Percentiles rank a stretch among this genome's conserved stretches.
Evolutionary conservation across 2,797 vertebrate genomes (phyloP).

Genomic region (Gorsachius magnificus): DNA sequence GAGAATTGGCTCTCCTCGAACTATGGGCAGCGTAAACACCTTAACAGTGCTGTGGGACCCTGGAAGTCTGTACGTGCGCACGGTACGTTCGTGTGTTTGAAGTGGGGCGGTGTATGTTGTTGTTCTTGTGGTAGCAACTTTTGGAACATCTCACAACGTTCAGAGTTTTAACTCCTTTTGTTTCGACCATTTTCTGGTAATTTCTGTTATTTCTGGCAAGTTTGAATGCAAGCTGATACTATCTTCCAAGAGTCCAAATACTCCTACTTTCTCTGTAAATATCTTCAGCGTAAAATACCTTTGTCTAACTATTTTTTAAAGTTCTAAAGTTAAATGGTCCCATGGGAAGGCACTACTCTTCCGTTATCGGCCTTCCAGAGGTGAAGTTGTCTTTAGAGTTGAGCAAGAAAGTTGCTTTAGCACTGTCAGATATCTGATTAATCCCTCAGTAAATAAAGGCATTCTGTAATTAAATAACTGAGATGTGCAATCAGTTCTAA

Average conservation of each 20-base stretch:
- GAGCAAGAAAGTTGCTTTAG: neutral
- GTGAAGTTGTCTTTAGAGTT: neutral
- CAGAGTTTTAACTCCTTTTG: neutral
- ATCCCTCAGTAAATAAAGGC: conserved; percentile 41
- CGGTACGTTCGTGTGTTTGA: accelerated
- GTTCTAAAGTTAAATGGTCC: neutral
- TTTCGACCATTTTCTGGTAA: neutral
- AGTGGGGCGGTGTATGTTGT: neutral
- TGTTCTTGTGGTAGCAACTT: neutral
- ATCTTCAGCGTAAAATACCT: neutral
- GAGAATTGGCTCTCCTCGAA: neutral
- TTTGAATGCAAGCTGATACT: neutral
- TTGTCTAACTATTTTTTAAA: neutral
- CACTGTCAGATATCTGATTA: conserved; percentile 15
- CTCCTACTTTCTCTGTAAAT: neutral
- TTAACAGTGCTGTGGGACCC: neutral
- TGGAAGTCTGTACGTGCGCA: neutral
- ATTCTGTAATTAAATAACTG: conserved; percentile 8
- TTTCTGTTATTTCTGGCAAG: neutral
- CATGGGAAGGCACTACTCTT: neutral
- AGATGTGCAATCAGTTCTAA: conserved; percentile 25
- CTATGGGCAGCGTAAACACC: neutral
- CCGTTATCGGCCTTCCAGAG: neutral
- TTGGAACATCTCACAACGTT: neutral
- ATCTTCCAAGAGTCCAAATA: neutral